Conservation (phyloP, 1,140 invertebrate species). For the Pachyrhynchus sulphureomaculatus region DNA sequence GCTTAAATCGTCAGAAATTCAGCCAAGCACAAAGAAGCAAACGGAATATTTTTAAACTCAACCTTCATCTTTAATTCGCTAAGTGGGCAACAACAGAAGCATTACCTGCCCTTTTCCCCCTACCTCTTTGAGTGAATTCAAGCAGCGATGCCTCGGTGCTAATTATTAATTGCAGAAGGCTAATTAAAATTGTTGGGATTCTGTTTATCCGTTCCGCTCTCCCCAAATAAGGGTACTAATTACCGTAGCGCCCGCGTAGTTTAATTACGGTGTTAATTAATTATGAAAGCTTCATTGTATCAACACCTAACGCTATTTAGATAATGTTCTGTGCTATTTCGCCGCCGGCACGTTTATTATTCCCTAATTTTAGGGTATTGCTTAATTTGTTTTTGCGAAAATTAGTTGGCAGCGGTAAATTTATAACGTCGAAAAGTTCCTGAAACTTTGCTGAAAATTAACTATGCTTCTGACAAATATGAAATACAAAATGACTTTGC, state of each 20-base stretch:
- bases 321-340: conserved; percentile 39
- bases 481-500: conserved; percentile 19
- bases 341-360: conserved; percentile 16
- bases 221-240: conserved; percentile 46
- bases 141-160: conserved; percentile 27
- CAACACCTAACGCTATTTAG: conserved; percentile 47
- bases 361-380: conserved; percentile 37
- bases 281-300: conserved; percentile 49
- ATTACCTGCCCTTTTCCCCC: background rate
- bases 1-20: too few relatives aligned
- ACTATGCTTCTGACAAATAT: conserved; percentile 20
- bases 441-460: conserved; percentile 30
- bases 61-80: background rate
- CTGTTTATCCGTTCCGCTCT: conserved; percentile 37
- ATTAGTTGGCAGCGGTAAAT: conserved; percentile 37
- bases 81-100: background rate
- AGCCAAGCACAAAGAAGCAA: too few relatives aligned
- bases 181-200: conserved; percentile 44
- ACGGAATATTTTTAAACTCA: background rate
- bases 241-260: conserved; percentile 47
- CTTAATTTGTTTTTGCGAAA: conserved; percentile 41
- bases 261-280: conserved; percentile 50
- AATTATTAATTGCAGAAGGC: conserved; percentile 44
- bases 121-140: background rate
- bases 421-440: conserved; percentile 31